Evolutionary conservation across 2,113 vertebrate species (phyloP), one percentile per base, ranked within the genome.

Genomic region (Nasalis larvatus): DNA sequence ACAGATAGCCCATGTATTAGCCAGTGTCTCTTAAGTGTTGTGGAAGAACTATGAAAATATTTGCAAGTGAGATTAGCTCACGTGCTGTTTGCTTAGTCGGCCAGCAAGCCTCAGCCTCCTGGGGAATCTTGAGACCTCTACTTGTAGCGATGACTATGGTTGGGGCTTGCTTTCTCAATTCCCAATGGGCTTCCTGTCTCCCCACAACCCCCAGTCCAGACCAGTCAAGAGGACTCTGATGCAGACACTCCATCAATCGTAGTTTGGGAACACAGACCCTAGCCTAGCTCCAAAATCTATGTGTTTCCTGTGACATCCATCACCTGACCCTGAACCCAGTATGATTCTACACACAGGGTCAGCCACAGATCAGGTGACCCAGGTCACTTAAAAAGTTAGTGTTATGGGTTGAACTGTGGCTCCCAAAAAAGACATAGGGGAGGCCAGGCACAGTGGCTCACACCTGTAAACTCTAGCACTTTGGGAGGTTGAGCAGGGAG

Each of bases 281-380:
- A 20, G 20, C 35, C 7, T 6, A 56, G 16, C 37, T 74, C n/a
- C 73, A 56, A 30, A 66, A 27, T 30, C 54, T 42, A 2, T 20
- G 6, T 42, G 9, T 76, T 66, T 74, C 47, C 66, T 49, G 2
- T 5, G 32, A 85, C 5, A 12, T 21, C 37, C 40, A 16, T 68
- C 56, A 11, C n/a, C 49, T 32, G 18, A 37, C 30, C 74, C 68
- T 52, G 80, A 91, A 47, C 40, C 63, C 40, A 54, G 35, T 18
- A 18, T 0, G 0, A 69, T 30, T 20, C 74, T 30, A 58, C 12
- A 76, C 16, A 8, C 3, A 4, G 8, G 1, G 42, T 18, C 30
- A 20, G 73, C 68, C 63, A 42, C 71, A 2, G 4, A n/a, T 20
- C 17, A 8, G 45, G n/a, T 37, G 86, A 40, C 9, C 66, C 47